phyloP scores from a whole-genome alignment of 2,113 vertebrate genomes.

The Mixornis gularis region DNA sequence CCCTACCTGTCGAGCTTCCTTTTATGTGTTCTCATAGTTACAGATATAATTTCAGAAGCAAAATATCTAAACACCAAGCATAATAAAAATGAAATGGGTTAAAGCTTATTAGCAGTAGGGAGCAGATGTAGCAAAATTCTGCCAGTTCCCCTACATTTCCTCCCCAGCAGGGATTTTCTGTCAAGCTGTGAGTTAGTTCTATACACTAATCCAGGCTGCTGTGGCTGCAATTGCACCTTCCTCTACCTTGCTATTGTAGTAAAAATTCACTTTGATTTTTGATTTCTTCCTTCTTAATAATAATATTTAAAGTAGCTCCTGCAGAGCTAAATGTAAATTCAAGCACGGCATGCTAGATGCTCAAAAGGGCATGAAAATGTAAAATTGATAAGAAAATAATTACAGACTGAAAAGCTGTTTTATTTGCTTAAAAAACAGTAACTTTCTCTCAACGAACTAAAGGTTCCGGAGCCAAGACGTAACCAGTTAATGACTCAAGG shows the following conservation, averaged over 20 bases:
- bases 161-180: conserved; percentile 86
- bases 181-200: conserved; percentile 78
- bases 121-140: conserved; percentile 87
- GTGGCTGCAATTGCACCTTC: conserved; percentile 72
- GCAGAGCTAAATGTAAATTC: conserved; percentile 63
- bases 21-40: conserved; percentile 69
- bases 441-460: conserved; percentile 39
- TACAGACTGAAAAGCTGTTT: conserved; percentile 51
- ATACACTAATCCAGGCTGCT: conserved; percentile 75
- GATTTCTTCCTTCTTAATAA: conserved; percentile 66
- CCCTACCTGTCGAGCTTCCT: conserved; percentile 52
- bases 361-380: conserved; percentile 57
- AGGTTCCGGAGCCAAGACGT: conserved; percentile 33
- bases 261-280: conserved; percentile 76
- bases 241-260: conserved; percentile 50
- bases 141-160: conserved; percentile 93
- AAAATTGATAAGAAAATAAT: conserved; percentile 69
- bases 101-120: conserved; percentile 87
- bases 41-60: conserved; percentile 79
- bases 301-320: conserved; percentile 65
- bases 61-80: conserved; percentile 90
- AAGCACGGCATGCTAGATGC: conserved; percentile 38
- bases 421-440: conserved; percentile 56
- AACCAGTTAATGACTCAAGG: conserved; percentile 54
- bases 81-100: conserved; percentile 90